These are phyloP conservation scores for Ophioderma brevispina DNA, from an alignment of 35 echinoderm and acorn worm species.

Conservation along the genomic window DNA sequence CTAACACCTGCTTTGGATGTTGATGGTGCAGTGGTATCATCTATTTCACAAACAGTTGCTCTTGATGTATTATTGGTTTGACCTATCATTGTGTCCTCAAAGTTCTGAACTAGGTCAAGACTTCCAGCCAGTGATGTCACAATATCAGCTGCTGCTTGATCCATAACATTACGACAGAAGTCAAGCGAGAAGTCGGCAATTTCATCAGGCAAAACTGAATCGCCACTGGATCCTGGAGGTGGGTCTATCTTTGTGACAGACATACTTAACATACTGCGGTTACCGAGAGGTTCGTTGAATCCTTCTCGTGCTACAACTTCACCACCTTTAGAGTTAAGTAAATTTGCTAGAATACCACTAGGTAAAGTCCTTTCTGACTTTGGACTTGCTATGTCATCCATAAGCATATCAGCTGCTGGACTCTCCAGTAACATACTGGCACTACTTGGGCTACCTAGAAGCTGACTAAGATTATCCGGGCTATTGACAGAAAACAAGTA, in stretches of 20 bases:
- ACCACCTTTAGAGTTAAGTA: constrained; percentile 7
- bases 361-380: not conserved
- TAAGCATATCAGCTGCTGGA: constrained; percentile 40
- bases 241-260: constrained; percentile 49
- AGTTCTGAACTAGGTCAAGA: constrained; percentile 17
- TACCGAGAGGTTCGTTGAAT: not conserved
- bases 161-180: constrained; percentile 74
- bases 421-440: constrained; percentile 33
- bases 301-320: constrained; percentile 3
- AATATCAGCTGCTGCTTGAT: constrained; percentile 66
- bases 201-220: constrained; percentile 68
- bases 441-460: constrained; percentile 40
- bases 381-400: not conserved
- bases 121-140: constrained; percentile 36
- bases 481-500: constrained; percentile 58
- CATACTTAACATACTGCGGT: constrained; percentile 3
- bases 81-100: constrained; percentile 24
- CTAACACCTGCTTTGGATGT: not conserved
- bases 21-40: not conserved
- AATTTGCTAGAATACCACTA: constrained; percentile 14
- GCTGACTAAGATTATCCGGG: constrained; percentile 74
- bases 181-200: constrained; percentile 90
- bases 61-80: not conserved
- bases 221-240: not conserved
- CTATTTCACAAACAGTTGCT: not conserved